A percentile compares a stretch with the other conserved stretches of the same genome.
Evolutionary conservation across 1,140 invertebrate genomes (phyloP).

Genomic region (Monochamus saltuarius): DNA sequence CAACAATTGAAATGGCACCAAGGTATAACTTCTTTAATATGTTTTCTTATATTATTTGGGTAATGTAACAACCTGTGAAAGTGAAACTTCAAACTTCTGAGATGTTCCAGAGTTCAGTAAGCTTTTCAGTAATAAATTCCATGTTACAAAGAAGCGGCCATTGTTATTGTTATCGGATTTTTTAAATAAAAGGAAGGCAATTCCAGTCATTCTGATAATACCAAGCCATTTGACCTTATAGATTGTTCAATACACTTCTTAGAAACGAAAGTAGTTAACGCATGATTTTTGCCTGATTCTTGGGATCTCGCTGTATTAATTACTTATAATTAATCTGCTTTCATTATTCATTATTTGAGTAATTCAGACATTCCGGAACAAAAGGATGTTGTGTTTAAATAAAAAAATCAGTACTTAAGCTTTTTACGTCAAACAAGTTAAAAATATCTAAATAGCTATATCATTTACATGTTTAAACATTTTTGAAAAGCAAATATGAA

Average conservation of each 20-base stretch:
- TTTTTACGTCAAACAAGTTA: too few relatives aligned
- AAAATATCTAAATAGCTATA: too few relatives aligned
- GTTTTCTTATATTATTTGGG: too few relatives aligned
- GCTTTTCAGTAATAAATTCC: background rate
- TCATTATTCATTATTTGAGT: background rate
- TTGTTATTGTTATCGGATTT: constrained; percentile 16
- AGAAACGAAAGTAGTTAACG: constrained; percentile 15
- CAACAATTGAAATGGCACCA: background rate
- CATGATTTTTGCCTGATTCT: constrained; percentile 11
- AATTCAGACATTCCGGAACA: too few relatives aligned
- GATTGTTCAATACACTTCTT: constrained; percentile 15
- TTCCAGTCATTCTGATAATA: constrained; percentile 10
- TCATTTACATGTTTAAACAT: too few relatives aligned
- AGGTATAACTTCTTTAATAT: background rate
- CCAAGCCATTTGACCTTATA: constrained; percentile 21
- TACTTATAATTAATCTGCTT: constrained; percentile 11
- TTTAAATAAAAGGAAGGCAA: constrained; percentile 5
- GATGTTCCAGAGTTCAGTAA: background rate
- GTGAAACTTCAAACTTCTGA: background rate
- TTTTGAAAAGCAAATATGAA: too few relatives aligned
- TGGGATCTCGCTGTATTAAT: constrained; percentile 5
- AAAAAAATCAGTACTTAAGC: too few relatives aligned
- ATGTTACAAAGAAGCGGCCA: background rate
- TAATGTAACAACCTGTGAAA: background rate
- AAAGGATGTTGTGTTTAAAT: constrained; percentile 4